Conservation (phyloP, 2,113 vertebrate species). For the Stercorarius parasiticus region DNA sequence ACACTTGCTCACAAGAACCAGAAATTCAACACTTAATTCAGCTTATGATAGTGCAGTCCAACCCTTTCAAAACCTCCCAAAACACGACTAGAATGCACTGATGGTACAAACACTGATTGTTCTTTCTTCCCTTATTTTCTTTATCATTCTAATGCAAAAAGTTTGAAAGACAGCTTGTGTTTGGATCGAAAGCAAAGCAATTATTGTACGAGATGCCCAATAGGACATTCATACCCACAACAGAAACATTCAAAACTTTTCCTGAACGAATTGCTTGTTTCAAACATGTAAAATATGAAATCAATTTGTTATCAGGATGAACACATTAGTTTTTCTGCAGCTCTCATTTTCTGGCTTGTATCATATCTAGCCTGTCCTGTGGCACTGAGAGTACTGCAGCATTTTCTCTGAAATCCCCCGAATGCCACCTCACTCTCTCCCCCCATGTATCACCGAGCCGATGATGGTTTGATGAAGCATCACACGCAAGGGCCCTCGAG, state of each 20-base stretch:
- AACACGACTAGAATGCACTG: background rate
- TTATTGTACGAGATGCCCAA: background rate
- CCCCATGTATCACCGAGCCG: background rate
- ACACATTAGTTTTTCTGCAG: background rate
- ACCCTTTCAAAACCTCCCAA: background rate
- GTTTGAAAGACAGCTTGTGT: background rate
- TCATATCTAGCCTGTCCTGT: background rate
- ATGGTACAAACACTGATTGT: background rate
- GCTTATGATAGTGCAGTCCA: background rate
- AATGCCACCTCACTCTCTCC: background rate
- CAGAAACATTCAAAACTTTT: background rate
- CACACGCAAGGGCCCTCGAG: constrained; percentile 8
- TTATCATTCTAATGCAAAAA: background rate
- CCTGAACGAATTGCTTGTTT: background rate
- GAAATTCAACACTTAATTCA: background rate
- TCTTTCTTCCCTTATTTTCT: background rate
- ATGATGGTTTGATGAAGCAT: constrained; percentile 59
- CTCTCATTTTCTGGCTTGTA: constrained; percentile 9
- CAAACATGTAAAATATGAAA: background rate
- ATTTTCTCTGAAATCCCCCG: background rate
- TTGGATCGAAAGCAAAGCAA: background rate
- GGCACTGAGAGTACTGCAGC: background rate
- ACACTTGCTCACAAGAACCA: background rate
- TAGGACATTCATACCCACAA: background rate
- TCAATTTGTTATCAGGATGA: background rate